These are phyloP conservation scores for Menidia menidia DNA, from an alignment of 2,797 vertebrate species.

Conservation along the genomic window DNA sequence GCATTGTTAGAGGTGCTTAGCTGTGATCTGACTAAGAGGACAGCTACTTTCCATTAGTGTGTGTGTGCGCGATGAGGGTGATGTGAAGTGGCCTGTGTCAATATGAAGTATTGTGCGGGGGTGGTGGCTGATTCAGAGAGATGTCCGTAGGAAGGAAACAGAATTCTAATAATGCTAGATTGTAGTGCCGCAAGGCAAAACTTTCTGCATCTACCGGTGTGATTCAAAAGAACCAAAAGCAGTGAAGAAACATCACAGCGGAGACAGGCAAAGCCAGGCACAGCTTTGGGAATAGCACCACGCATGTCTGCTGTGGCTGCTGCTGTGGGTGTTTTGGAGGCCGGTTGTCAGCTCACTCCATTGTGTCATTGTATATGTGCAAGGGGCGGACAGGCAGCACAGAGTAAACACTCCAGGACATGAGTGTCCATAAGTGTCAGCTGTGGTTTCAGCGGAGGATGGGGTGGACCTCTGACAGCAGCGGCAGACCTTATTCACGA, in stretches of 20 bases:
- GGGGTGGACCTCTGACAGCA: conserved; percentile 30
- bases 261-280: conserved; percentile 16
- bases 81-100: conserved; percentile 40
- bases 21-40: conserved; percentile 39
- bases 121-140: conserved; percentile 66
- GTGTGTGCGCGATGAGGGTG: conserved; percentile 16
- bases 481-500: conserved; percentile 38
- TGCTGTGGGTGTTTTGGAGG: conserved; percentile 64
- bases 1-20: conserved; percentile 23
- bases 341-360: conserved; percentile 54
- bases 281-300: conserved; percentile 42
- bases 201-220: conserved; percentile 38
- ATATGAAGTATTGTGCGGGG: conserved; percentile 46
- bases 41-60: conserved; percentile 32
- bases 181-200: conserved; percentile 62
- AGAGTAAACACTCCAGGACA: conserved; percentile 37
- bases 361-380: conserved; percentile 35
- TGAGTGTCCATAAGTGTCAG: conserved; percentile 32
- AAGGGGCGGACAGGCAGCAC: conserved; percentile 20
- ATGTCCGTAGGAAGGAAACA: conserved; percentile 63
- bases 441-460: conserved; percentile 19
- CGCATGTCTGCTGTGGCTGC: conserved; percentile 37
- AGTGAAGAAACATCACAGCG: conserved; percentile 31
- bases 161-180: conserved; percentile 70
- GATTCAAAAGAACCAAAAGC: conserved; percentile 43